Evolutionary conservation across 2,113 vertebrate genomes (phyloP).

Genomic region (Oreotrochilus melanogaster): DNA sequence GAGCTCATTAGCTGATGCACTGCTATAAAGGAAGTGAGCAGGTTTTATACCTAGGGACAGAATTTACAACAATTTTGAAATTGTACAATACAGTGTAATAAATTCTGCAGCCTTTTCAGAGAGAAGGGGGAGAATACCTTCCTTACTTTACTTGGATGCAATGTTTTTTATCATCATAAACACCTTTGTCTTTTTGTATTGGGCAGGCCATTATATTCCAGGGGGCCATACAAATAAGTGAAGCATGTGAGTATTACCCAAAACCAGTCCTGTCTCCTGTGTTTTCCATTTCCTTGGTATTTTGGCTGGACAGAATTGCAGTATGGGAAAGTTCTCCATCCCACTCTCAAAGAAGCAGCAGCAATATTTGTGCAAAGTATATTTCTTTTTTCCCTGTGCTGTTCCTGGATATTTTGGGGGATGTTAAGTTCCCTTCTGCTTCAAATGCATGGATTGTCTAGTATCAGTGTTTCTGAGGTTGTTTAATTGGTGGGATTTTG

Average conservation of each 20-base stretch:
- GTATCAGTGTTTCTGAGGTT: background rate
- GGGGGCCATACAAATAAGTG: background rate
- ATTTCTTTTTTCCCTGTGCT: background rate
- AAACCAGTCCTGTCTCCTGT: background rate
- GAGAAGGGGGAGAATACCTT: background rate
- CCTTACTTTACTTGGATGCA: background rate
- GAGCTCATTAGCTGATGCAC: conserved; percentile 43
- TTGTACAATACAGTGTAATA: background rate
- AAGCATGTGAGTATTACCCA: background rate
- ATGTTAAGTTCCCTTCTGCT: background rate
- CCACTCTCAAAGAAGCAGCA: background rate
- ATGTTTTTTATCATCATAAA: background rate
- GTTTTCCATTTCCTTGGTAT: background rate
- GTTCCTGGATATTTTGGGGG: background rate
- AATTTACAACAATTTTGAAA: conserved; percentile 33
- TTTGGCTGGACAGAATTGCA: background rate
- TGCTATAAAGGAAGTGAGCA: conserved; percentile 26
- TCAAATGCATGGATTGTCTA: background rate
- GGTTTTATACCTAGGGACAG: conserved; percentile 33
- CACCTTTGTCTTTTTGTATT: background rate
- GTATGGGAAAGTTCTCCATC: background rate
- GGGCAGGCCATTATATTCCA: background rate
- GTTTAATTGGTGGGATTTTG: background rate
- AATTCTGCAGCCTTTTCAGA: background rate
- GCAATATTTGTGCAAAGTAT: background rate